Base-by-base conservation (phyloP, 2,797 vertebrate genomes). In the Odontamblyopus lacepedii region DNA sequence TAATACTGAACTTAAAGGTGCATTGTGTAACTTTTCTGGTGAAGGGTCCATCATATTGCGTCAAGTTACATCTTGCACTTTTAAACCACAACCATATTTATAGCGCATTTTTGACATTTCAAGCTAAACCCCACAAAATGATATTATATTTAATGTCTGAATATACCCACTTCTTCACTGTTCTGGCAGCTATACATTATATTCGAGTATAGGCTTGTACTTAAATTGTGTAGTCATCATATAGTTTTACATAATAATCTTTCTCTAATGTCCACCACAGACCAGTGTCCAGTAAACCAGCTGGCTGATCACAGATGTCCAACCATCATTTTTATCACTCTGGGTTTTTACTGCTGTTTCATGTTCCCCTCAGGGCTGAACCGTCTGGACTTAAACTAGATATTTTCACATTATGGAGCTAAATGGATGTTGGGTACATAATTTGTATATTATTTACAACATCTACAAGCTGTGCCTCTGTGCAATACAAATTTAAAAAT, bases 301-400 rank as follows among this genome's bases (percentile, higher is more conserved):
- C 83, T 85, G 85, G 76, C 67, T 71, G 80, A 82, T 84, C 81
- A 80, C 90, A 92, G 90, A 90, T 92, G 88, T 84, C 74, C 75
- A 68, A 84, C 83, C 76, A 74, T 91, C 85, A 92, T 90, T 82
- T 88, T 83, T 85, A 85, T 84, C 67, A 57, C 80, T 64, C 26
- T 84, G 73, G 63, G 73, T 85, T 73, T 41, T 88, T 87, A 76
- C 69, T 73, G 85, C 77, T 73, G 74, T 55, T 75, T 83, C 70
- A 81, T 74, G 81, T 15, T 78, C 81, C 85, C 78, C 79, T 1
- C 53, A 55, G 83, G 80, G 85, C 74, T 26, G 8, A 76, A 69
- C 51, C 70, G 81, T 38, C 75, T 70, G 74, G n/a, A 70, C 70
- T 50, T 64, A 67, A 70, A 78, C 69, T 67, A 75, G 68, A 53